Conservation (phyloP, 2,113 vertebrate genomes). For the Patagioenas fasciata region DNA sequence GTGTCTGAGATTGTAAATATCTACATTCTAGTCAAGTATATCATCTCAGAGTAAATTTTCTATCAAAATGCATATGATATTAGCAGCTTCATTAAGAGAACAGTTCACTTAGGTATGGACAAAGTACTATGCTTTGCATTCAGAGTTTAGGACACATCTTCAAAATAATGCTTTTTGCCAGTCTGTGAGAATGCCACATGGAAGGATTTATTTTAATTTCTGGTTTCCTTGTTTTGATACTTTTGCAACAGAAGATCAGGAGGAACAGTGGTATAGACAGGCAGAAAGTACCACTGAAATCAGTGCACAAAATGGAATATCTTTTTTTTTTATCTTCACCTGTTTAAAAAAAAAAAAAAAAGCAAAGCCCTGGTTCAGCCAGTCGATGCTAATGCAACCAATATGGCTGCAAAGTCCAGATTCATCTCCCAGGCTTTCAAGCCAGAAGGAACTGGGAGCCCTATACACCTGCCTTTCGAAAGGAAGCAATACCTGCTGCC, state of each 20-base stretch:
- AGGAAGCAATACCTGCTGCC: fast-evolving
- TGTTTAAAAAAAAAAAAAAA: background rate
- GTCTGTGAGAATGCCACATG: background rate
- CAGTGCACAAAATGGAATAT: background rate
- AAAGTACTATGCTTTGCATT: background rate
- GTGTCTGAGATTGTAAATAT: background rate
- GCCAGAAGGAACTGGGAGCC: background rate
- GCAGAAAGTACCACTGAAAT: background rate
- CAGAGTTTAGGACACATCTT: background rate
- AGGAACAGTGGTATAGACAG: background rate
- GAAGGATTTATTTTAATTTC: background rate
- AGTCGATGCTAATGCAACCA: background rate
- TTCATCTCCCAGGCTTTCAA: background rate
- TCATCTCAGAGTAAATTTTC: background rate
- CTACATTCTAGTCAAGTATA: background rate
- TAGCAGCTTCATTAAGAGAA: background rate
- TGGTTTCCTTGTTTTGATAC: background rate
- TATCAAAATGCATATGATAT: background rate
- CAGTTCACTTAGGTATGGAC: background rate
- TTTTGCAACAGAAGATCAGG: background rate
- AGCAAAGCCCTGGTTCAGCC: background rate
- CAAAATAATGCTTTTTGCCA: background rate
- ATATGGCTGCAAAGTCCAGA: background rate
- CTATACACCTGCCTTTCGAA: background rate
- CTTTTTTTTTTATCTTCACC: fast-evolving